Evolutionary conservation across 2,113 vertebrate species (phyloP).

Genomic region (Otolemur garnettii): DNA sequence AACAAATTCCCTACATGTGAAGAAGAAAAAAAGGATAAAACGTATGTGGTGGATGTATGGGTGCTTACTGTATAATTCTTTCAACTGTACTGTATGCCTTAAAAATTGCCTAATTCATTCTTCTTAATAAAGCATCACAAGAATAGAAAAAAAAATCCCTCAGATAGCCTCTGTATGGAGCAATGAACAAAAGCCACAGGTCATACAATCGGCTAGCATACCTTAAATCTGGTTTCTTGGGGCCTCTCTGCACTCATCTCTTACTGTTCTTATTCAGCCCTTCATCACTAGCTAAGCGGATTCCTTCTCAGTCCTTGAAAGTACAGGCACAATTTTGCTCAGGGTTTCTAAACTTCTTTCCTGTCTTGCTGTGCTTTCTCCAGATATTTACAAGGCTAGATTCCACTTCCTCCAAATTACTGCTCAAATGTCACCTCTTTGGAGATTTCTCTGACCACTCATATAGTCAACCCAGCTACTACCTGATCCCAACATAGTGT

Average conservation of each 20-base stretch:
- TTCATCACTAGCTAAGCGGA: neutral
- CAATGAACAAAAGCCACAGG: neutral
- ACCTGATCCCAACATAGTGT: neutral
- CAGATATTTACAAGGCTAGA: neutral
- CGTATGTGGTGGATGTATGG: no score
- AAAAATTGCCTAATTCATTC: no score
- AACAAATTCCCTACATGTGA: no score
- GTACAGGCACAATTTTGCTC: no score
- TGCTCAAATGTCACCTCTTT: neutral
- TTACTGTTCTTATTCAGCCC: neutral
- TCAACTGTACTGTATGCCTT: no score
- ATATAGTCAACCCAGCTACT: neutral
- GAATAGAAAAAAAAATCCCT: neutral
- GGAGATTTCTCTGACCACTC: neutral
- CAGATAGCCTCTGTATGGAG: neutral
- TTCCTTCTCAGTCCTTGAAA: neutral
- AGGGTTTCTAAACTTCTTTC: neutral
- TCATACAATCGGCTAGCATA: neutral
- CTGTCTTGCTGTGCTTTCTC: neutral
- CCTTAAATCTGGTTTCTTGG: neutral
- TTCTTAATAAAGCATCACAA: no score
- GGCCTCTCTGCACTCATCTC: neutral
- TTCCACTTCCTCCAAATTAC: neutral
- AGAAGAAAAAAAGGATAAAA: no score
- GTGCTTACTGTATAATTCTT: no score